Conservation (phyloP, 2,888 invertebrate genomes). For the Zonitis immaculata region DNA sequence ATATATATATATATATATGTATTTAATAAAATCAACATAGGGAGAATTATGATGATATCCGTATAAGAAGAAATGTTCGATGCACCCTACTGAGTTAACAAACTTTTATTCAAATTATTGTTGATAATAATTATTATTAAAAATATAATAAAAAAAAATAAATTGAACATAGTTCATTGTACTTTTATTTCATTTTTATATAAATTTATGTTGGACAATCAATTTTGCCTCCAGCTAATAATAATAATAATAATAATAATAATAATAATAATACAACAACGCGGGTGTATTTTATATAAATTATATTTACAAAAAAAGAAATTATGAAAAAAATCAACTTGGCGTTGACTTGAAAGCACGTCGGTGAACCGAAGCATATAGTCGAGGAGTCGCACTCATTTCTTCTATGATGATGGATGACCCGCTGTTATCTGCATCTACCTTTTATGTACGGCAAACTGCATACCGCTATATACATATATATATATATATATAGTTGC, state of each 20-base stretch:
- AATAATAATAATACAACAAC: no score
- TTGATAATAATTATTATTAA: no score
- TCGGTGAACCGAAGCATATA: not conserved
- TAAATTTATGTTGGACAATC: not conserved
- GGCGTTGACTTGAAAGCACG: not conserved
- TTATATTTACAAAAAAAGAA: no score
- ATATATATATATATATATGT: no score
- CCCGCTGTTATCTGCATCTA: constrained; percentile 7
- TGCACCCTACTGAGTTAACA: not conserved
- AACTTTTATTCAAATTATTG: not conserved
- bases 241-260: no score
- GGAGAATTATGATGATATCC: not conserved
- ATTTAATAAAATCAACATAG: not conserved
- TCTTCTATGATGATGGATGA: constrained; percentile 2
- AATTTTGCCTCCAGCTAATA: not conserved
- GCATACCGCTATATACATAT: no score
- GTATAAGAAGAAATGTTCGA: not conserved
- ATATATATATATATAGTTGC: not conserved
- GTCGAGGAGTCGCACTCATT: no score
- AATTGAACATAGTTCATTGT: not conserved
- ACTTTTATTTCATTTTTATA: not conserved
- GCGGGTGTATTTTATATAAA: not conserved
- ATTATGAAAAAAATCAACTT: not conserved
- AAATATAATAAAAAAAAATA: no score
- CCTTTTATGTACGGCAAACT: constrained; percentile 1